Evolutionary conservation across 92 coral and sea anemone species (phyloP).

Genomic region (Palythoa grandis): DNA sequence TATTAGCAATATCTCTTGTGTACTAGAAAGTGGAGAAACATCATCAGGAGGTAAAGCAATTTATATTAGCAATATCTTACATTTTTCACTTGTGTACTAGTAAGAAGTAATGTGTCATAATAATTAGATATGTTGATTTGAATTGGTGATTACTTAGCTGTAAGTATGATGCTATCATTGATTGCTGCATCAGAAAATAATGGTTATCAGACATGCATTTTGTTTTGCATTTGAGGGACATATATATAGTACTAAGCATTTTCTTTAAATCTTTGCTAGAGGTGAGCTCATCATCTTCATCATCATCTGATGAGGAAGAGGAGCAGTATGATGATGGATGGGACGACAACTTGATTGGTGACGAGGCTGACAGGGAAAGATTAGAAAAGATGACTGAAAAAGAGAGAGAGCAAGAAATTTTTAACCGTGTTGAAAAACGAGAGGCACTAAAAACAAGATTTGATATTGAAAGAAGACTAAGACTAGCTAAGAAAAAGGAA

Average conservation of each 20-base stretch:
- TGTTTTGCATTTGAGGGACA: too few species aligned
- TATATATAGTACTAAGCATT: neutral
- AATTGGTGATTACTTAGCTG: too few species aligned
- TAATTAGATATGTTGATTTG: too few species aligned
- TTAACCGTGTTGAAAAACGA: slow-evolving; percentile 92
- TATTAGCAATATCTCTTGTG: too few species aligned
- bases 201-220: too few species aligned
- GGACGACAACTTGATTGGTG: slow-evolving; percentile 96
- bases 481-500: slow-evolving; percentile 88
- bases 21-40: slow-evolving; percentile 93
- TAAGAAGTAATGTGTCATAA: slow-evolving; percentile 33
- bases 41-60: slow-evolving; percentile 85
- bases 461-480: slow-evolving; percentile 89
- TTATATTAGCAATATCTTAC: too few species aligned
- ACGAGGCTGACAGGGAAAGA: slow-evolving; percentile 92
- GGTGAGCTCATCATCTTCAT: slow-evolving; percentile 81
- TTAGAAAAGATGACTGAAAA: slow-evolving; percentile 97
- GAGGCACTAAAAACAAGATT: slow-evolving; percentile 96
- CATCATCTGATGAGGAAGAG: slow-evolving; percentile 89
- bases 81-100: slow-evolving; percentile 51
- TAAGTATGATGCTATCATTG: too few species aligned
- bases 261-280: slow-evolving; percentile 48
- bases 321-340: slow-evolving; percentile 91
- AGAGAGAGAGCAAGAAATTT: slow-evolving; percentile 93
- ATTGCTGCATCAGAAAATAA: too few species aligned